Percentiles rank a stretch among this genome's conserved stretches.
These are phyloP conservation scores for Eubasilissa splendida DNA, from an alignment of 2,888 invertebrate species.

Conservation along the genomic window DNA sequence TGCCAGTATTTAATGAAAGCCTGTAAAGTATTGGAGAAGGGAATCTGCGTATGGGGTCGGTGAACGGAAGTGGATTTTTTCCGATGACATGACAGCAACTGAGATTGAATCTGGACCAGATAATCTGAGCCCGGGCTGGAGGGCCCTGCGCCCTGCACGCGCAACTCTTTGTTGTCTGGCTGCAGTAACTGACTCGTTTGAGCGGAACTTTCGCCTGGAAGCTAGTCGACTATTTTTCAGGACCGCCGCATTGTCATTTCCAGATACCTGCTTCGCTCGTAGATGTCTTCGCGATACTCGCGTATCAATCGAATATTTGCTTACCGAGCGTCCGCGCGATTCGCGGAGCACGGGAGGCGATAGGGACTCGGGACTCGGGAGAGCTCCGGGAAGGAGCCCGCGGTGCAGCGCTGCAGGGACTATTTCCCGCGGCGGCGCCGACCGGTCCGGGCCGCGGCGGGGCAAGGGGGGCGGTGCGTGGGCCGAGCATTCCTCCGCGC, in stretches of 20 bases:
- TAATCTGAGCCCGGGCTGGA: neutral
- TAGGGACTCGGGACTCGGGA: neutral
- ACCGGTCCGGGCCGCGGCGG: slow-evolving; percentile 41
- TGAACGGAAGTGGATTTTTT: no score
- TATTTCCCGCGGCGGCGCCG: slow-evolving; percentile 7
- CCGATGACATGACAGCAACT: neutral
- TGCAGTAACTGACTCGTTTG: neutral
- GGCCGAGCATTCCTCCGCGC: slow-evolving; percentile 55
- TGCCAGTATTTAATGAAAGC: no score
- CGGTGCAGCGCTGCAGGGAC: neutral
- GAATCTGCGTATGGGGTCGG: no score
- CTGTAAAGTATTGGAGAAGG: no score
- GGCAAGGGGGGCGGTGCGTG: slow-evolving; percentile 50
- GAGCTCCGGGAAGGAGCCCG: neutral
- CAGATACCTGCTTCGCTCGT: neutral
- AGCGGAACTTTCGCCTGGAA: neutral
- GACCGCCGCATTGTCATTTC: neutral
- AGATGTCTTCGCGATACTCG: neutral
- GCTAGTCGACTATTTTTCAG: neutral
- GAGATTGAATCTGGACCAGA: neutral
- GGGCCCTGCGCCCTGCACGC: neutral
- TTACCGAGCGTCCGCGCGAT: no score
- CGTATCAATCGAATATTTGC: no score
- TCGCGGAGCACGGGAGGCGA: neutral
- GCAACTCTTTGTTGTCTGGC: neutral